Conservation (phyloP, 2,797 vertebrate genomes). For the Psittacula echo region DNA sequence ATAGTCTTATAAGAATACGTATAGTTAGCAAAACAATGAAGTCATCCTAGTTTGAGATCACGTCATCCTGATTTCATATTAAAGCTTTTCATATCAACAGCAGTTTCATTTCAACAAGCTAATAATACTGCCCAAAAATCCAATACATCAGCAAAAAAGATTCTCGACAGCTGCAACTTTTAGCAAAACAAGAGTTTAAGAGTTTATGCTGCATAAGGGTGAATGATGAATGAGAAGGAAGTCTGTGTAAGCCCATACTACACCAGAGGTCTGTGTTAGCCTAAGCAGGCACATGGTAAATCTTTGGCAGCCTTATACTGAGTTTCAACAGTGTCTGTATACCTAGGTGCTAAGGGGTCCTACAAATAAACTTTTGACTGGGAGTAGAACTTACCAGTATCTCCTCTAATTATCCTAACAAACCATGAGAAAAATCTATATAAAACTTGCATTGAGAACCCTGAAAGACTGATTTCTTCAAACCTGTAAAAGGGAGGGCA, state of each 20-base stretch:
- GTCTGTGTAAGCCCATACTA: neutral
- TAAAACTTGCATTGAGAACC: neutral
- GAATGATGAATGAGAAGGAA: constrained; percentile 47
- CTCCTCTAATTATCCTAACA: neutral
- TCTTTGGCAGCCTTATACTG: neutral
- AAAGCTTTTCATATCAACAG: constrained; percentile 51
- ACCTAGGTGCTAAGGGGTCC: neutral
- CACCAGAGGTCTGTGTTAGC: neutral
- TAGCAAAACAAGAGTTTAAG: constrained; percentile 54
- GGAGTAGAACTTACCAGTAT: neutral
- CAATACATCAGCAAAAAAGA: constrained; percentile 61
- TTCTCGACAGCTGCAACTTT: constrained; percentile 45
- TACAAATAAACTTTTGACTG: neutral
- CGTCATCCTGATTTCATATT: constrained; percentile 42
- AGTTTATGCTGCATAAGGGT: constrained; percentile 43
- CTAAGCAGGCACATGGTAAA: neutral
- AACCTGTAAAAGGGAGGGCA: neutral
- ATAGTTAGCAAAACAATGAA: constrained; percentile 51
- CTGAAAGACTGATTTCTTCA: neutral
- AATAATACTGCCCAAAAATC: constrained; percentile 53
- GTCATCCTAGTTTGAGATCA: constrained; percentile 50
- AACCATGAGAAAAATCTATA: neutral
- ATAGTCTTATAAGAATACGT: neutral
- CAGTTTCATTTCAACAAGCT: constrained; percentile 67
- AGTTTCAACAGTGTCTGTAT: neutral